These are phyloP conservation scores for Meliscaeva auricollis DNA, from an alignment of 2,888 invertebrate species.

Conservation along the genomic window DNA sequence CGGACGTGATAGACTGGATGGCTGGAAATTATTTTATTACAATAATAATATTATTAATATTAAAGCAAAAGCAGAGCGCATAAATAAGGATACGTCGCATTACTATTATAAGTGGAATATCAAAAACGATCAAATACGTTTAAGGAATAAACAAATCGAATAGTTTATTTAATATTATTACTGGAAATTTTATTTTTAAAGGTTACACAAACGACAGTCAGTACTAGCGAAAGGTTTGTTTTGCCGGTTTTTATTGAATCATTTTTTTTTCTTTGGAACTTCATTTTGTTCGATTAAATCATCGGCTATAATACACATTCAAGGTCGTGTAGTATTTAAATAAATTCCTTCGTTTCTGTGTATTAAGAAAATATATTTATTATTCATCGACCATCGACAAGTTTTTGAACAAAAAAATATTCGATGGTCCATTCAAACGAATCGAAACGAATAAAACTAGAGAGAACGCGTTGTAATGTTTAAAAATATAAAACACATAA, in stretches of 20 bases:
- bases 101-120: conserved; percentile 45
- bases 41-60: conserved; percentile 49
- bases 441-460: neutral
- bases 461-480: conserved; percentile 41
- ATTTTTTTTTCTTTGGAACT: conserved; percentile 26
- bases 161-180: conserved; percentile 9
- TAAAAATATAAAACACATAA: conserved; percentile 52
- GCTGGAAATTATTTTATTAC: conserved; percentile 80
- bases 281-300: conserved; percentile 58
- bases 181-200: conserved; percentile 37
- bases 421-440: conserved; percentile 6
- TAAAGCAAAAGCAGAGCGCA: conserved; percentile 64
- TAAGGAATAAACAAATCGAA: conserved; percentile 21
- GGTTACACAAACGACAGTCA: conserved; percentile 51
- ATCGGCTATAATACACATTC: conserved; percentile 55
- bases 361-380: conserved; percentile 26
- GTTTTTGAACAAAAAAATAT: conserved; percentile 4
- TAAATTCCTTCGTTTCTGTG: conserved; percentile 19
- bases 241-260: conserved; percentile 51
- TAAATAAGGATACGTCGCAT: conserved; percentile 73
- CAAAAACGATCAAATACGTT: conserved; percentile 35
- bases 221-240: conserved; percentile 67
- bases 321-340: conserved; percentile 56
- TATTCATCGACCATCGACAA: conserved; percentile 16
- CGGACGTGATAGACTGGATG: conserved; percentile 83